These are phyloP conservation scores for Urocolius indicus DNA, from an alignment of 2,113 vertebrate genomes.

Conservation along the genomic window DNA sequence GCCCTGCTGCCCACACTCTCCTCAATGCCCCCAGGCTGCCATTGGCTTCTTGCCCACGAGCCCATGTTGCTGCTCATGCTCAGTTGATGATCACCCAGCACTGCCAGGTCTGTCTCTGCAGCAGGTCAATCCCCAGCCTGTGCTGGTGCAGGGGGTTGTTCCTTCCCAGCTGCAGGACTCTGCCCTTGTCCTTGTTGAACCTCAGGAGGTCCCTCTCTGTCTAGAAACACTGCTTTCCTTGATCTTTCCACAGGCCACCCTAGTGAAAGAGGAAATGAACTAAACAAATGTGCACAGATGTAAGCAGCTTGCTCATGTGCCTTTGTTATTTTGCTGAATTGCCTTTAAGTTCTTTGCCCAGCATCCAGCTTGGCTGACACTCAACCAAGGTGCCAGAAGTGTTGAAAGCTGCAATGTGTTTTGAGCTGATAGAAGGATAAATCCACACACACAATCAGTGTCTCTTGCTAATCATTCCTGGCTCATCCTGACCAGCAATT, in stretches of 20 bases:
- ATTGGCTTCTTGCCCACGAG: too few species aligned
- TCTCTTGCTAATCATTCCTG: slow-evolving; percentile 45
- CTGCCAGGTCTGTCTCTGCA: too few species aligned
- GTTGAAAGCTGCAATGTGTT: neutral
- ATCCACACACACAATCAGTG: neutral
- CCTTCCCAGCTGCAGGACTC: too few species aligned
- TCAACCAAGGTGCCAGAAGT: neutral
- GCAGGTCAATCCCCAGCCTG: too few species aligned
- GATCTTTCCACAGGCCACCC: neutral
- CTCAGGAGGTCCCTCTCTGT: too few species aligned
- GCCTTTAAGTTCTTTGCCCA: neutral
- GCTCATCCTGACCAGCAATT: slow-evolving; percentile 33
- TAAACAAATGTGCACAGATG: neutral
- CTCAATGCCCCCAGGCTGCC: too few species aligned
- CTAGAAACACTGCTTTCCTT: neutral
- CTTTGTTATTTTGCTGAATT: neutral
- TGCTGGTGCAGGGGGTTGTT: too few species aligned
- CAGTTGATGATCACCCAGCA: too few species aligned
- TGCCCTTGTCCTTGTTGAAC: too few species aligned
- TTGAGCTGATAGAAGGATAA: neutral
- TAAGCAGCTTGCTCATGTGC: neutral
- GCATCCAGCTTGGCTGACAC: neutral
- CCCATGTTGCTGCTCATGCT: too few species aligned
- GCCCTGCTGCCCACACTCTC: too few species aligned
- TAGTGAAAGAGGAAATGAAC: neutral